Evolutionary conservation across 2,797 vertebrate species (phyloP).

Genomic region (Molothrus aeneus): DNA sequence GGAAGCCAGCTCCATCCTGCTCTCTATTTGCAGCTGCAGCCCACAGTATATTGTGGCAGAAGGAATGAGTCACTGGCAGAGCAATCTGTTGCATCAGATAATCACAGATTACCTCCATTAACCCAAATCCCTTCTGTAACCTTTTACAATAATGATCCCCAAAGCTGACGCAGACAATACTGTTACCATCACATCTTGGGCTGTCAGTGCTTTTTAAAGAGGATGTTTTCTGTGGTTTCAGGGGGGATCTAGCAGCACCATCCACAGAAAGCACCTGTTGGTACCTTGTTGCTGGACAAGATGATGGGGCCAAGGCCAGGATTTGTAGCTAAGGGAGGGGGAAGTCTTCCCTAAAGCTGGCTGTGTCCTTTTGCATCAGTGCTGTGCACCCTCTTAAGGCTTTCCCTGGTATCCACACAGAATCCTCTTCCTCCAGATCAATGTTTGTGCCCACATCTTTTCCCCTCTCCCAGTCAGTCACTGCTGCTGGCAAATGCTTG

Average conservation of each 20-base stretch:
- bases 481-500: neutral
- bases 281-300: neutral
- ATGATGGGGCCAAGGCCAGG: neutral
- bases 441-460: neutral
- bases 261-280: neutral
- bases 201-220: neutral
- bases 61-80: slow-evolving; percentile 50
- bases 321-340: neutral
- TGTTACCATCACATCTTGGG: neutral
- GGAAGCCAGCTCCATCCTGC: slow-evolving; percentile 1
- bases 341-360: neutral
- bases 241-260: neutral
- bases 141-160: slow-evolving; percentile 31
- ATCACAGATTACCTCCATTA: slow-evolving; percentile 66
- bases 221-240: neutral
- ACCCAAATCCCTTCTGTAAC: slow-evolving; percentile 57
- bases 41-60: slow-evolving; percentile 26
- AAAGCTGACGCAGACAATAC: slow-evolving; percentile 1
- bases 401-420: neutral
- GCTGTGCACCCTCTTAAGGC: neutral
- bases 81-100: slow-evolving; percentile 55
- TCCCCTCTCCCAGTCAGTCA: neutral
- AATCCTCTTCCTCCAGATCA: neutral
- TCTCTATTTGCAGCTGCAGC: slow-evolving; percentile 41
- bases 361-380: neutral